Conservation (phyloP, 2,113 vertebrate genomes). For the Seriola aureovittata region DNA sequence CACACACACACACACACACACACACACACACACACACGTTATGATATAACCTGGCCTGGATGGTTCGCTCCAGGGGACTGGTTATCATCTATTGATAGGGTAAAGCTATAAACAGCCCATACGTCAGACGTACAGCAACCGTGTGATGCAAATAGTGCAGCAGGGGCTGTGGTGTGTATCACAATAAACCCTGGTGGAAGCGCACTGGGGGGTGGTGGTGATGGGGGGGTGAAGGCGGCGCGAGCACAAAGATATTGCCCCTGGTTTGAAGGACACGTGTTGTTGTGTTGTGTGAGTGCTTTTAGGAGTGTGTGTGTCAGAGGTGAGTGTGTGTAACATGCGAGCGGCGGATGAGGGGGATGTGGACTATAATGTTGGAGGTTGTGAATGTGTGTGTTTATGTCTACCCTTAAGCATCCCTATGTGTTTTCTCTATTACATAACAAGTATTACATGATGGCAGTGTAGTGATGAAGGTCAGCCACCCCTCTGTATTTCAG, state of each 20-base stretch:
- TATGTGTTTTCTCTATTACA: constrained; percentile 31
- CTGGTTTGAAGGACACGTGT: constrained; percentile 21
- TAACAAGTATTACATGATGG: constrained; percentile 29
- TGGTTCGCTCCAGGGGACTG: background rate
- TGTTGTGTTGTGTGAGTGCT: background rate
- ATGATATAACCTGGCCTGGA: constrained; percentile 15
- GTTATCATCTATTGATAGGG: constrained; percentile 34
- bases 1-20: background rate
- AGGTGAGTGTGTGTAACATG: background rate
- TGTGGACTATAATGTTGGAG: background rate
- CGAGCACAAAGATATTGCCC: background rate
- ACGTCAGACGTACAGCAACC: constrained; percentile 5
- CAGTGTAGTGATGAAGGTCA: constrained; percentile 1
- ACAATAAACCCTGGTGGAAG: constrained; percentile 16
- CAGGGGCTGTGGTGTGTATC: constrained; percentile 12
- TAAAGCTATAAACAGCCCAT: constrained; percentile 30
- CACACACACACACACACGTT: constrained; percentile 6
- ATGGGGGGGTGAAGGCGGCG: background rate
- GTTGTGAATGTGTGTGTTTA: background rate
- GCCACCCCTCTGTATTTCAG: constrained; percentile 3
- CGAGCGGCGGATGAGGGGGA: background rate
- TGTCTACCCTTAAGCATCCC: background rate
- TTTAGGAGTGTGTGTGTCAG: background rate
- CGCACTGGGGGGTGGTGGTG: background rate
- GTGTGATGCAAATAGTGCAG: constrained; percentile 29